phyloP scores from a whole-genome alignment of 2,888 invertebrate species.

The Lasius platythorax region DNA sequence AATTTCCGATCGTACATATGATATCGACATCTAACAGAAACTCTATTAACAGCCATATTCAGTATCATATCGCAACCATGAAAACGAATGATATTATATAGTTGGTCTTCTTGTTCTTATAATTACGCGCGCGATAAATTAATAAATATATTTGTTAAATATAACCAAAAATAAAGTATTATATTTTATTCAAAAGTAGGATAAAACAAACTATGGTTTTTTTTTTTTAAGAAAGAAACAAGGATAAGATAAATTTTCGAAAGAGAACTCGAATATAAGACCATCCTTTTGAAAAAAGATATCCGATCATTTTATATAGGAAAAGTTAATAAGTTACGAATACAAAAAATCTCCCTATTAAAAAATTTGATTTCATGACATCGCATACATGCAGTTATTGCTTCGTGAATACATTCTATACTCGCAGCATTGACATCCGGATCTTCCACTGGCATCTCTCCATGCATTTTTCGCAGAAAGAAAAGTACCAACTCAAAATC shows the following conservation, averaged over 20 bases:
- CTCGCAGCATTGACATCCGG: background rate
- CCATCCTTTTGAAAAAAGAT: background rate
- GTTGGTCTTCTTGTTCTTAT: background rate
- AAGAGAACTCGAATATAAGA: background rate
- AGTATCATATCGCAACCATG: background rate
- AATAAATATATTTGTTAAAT: background rate
- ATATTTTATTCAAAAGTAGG: background rate
- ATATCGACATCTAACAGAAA: slow-evolving; percentile 44
- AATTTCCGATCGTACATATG: slow-evolving; percentile 42
- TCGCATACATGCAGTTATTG: background rate
- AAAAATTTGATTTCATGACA: background rate
- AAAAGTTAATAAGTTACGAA: background rate
- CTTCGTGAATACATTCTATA: background rate
- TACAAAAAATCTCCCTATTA: background rate
- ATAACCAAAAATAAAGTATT: background rate
- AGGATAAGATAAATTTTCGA: background rate
- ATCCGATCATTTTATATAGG: background rate
- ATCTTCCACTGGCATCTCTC: background rate
- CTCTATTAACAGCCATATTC: slow-evolving; percentile 23
- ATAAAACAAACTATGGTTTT: too few relatives aligned
- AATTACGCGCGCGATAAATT: background rate
- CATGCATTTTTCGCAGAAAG: background rate
- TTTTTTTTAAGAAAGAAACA: background rate
- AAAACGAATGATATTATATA: background rate
- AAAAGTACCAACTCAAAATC: background rate